Conservation (phyloP, 2,113 vertebrate species). For the Ahaetulla prasina region DNA sequence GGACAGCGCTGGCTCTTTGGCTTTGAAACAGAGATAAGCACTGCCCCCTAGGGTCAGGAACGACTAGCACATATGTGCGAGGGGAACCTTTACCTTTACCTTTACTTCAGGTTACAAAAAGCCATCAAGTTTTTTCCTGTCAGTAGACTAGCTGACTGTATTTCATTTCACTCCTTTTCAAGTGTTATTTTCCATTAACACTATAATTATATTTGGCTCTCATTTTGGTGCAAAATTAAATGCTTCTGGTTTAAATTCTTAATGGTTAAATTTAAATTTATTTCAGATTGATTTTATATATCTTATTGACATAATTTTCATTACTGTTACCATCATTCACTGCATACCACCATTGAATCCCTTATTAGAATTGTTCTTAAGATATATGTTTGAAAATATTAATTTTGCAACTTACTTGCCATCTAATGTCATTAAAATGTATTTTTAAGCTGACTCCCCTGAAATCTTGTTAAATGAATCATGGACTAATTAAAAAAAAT, state of each 20-base stretch:
- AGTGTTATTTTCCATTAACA: slow-evolving; percentile 8
- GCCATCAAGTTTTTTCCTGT: neutral
- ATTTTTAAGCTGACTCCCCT: neutral
- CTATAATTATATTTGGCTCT: slow-evolving; percentile 10
- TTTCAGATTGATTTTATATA: neutral
- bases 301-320: neutral
- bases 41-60: too few species aligned
- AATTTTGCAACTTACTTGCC: neutral
- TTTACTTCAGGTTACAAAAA: neutral
- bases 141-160: slow-evolving; percentile 15
- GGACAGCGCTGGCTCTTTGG: too few species aligned
- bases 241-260: neutral
- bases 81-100: too few species aligned
- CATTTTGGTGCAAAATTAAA: neutral
- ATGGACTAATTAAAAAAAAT: slow-evolving; percentile 44
- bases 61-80: too few species aligned
- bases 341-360: neutral
- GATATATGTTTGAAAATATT: neutral
- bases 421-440: neutral
- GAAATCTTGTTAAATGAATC: slow-evolving; percentile 50
- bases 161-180: slow-evolving; percentile 41
- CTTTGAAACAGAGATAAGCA: too few species aligned
- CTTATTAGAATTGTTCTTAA: neutral
- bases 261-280: neutral
- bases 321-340: neutral